Evolutionary conservation across 2,113 vertebrate genomes (phyloP), one percentile per base, ranked within the genome.

Genomic region (Gobiocypris rarus): DNA sequence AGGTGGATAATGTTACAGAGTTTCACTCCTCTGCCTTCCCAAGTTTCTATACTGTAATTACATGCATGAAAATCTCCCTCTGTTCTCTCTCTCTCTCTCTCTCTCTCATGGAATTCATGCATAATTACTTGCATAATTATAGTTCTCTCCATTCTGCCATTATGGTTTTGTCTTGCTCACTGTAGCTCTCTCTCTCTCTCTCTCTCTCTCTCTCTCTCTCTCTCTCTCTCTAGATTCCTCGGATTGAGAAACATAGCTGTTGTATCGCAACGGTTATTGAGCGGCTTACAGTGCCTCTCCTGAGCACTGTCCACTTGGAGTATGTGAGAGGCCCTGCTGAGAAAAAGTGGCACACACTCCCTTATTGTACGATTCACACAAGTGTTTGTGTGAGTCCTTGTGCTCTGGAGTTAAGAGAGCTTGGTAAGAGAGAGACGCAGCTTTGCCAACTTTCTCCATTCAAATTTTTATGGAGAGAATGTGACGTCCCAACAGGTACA

Each of bases 101-200:
- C 74, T 65, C 26, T 86, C 81, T 81, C 61, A 87, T 88, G 84
- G 87, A 93, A 93, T 93, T 92, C 89, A 92, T 92, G 91, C 92
- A 93, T 94, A 94, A 93, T 94, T 93, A 94, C 89, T 91, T 86
- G 87, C 89, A 90, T 93, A 92, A 94, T 94, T 93, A 94, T 91
- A 91, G 89, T 90, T 92, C 90, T 89, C 87, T 89, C 89, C 85
- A 61, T 92, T 89, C 88, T 76, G 89, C 91, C 91, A 89, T 91
- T 93, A 90, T 90, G 86, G 89, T 89, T 77, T 88, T 90, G 89
- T 89, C 76, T 84, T 17, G 71, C 52, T 65, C 13, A 19, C 52
- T 6, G 8, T 56, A 56, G 38, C 59, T n/a, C 58, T 24, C 24
- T 91, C 87, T 85, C 81, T 89, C 10, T n/a, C 3, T 13, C 45